Conservation (phyloP, 1,140 invertebrate genomes). For the Eriocheir sinensis region DNA sequence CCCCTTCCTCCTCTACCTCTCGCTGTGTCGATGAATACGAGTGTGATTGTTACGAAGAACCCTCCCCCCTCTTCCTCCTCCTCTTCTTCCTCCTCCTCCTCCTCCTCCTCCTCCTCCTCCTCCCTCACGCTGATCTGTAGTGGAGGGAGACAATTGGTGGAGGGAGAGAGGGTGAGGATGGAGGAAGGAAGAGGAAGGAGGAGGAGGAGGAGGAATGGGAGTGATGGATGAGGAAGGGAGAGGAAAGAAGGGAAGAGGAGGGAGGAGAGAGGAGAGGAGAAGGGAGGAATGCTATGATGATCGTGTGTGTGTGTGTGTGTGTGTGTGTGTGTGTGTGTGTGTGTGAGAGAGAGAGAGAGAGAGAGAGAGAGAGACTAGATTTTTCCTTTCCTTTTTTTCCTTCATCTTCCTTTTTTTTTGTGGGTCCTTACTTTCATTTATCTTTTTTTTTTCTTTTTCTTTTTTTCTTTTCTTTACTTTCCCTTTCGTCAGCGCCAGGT, state of each 20-base stretch:
- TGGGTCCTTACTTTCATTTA: not conserved
- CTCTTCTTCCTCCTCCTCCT: no score
- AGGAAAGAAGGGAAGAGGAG: not conserved
- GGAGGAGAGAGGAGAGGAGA: not conserved
- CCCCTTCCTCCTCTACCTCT: not conserved
- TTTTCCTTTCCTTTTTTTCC: no score
- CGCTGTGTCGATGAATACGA: not conserved
- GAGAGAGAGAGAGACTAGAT: not conserved
- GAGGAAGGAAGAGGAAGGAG: no score
- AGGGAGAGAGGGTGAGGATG: no score
- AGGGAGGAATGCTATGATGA: not conserved
- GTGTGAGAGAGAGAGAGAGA: not conserved
- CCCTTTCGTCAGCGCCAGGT: no score
- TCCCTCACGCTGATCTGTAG: no score
- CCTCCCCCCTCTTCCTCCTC: no score
- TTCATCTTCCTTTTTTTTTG: not conserved
- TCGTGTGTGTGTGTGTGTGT: constrained; percentile 10
- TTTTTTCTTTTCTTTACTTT: not conserved
- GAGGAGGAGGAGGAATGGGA: not conserved
- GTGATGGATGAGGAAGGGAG: not conserved
- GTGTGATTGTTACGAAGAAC: no score
- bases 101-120: no score
- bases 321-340: constrained; percentile 11
- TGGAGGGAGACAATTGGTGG: no score
- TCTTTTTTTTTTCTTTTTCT: no score